Evolutionary conservation across 2,888 invertebrate genomes (phyloP), one percentile per base, ranked within the genome.

Genomic region (Drosophila paracracens): DNA sequence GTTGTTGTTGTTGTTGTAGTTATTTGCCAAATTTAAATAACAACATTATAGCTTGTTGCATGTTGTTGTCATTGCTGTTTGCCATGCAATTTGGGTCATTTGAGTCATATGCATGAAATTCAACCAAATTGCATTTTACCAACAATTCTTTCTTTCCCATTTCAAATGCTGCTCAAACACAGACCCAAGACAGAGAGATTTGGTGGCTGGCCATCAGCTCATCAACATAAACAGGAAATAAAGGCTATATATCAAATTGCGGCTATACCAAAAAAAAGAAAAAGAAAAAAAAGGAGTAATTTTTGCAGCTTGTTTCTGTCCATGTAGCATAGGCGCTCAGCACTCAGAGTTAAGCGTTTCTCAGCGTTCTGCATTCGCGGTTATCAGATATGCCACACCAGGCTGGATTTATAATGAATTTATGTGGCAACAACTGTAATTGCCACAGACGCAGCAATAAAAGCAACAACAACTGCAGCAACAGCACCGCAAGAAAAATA

Each of bases 21-120:
- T 88, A 74, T 88, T 88, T 88, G 88, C 83, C 88, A 88, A 88
- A 88, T 88, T 88, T 76, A 83, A 88, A 88, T 79, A 86, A 84
- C 86, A 81, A 85, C 78, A 77, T 80, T 84, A 81, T 70, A 70
- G 66, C 52, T 62, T 63, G 25, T 46, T 59, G 52, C 29, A 25
- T 67, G 70, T 48, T 67, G 69, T 25, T 71, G 77, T 53, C 74
- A 77, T 79, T 82, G 84, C 65, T 89, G 80, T 91, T 91, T 91
- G 91, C 77, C 69, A 62, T 82, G 76, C 80, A 91, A 91, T 91
- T 91, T 91, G 77, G 91, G 91, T 91, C 91, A 90, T 80, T 79
- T 82, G 79, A 89, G 80, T 88, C 83, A 83, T 86, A 86, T 88
- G 81, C 83, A 80, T 80, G 82, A 86, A 86, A 80, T 82, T 70